Evolutionary conservation across 2,888 invertebrate species (phyloP), one percentile per base, ranked within the genome.

Genomic region (Eupithecia exiguata): DNA sequence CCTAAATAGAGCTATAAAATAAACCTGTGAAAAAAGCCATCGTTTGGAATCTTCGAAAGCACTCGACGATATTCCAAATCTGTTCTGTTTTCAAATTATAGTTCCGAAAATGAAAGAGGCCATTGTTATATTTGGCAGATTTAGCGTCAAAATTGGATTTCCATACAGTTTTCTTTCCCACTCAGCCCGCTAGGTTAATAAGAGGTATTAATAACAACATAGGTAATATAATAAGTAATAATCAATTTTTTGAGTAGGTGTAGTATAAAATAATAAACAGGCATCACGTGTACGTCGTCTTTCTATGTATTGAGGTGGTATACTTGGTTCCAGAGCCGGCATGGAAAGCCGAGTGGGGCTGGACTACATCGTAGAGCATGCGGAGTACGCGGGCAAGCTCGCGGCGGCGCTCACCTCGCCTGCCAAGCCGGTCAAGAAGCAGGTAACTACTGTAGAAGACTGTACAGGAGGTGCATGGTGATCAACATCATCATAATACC

Each of bases 291-390:
- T n/a, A n/a, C n/a, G n/a, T n/a, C n/a, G n/a, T n/a, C n/a, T n/a
- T n/a, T n/a, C n/a, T n/a, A 30, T 30, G 30, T 30, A n/a, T 58
- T 10, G 12, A 49, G 9, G 9, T 49, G 9, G 49, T 53, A 21
- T 6, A 12, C 46, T 61, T 74, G 75, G 1, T 78, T 77, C 0
- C 85, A 91, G 91, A 76, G 80, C 76, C 83, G 88, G 84, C 87
- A 97, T 98, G 98, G 98, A 98, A 95, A 97, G 98, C 89, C 96
- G 98, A 87, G 97, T 98, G 91, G 98, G 98, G 84, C 96, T 99
- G 92, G 98, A 98, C 95, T 98, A 98, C 93, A 98, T 99, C 90
- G 98, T 98, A 83, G 98, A 98, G 92, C 98, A 98, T 94, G 97
- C 97, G 80, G 98, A 98, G 91, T 98, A 98, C 92, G 97, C 97